Evolutionary conservation across 2,113 vertebrate genomes (phyloP), one percentile per base, ranked within the genome.

Genomic region (Trachemys scripta): DNA sequence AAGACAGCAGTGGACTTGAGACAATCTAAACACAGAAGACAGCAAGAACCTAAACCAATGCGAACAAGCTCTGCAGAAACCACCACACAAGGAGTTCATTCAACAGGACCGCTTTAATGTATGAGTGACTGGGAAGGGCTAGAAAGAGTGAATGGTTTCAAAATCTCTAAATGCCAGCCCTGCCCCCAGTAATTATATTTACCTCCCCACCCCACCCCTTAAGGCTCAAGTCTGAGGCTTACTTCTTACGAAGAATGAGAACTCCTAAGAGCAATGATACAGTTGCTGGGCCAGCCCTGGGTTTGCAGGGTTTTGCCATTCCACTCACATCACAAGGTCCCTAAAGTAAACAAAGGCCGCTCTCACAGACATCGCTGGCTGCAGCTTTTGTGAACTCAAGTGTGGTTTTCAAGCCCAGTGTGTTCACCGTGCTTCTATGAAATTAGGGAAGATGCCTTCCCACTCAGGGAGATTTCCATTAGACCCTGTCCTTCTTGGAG

Each of bases 171-270:
- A 84, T 2, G 38, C 13, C 91, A 88, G 78, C 65, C 82, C 89
- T 69, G 62, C 72, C 82, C 56, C 62, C 89, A 86, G 59, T 47
- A 84, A 88, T 59, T 2, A 53, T 35, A 88, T 13, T 65, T 62
- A 69, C 82, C 59, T 90, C 84, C 75, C n/a, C 69, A 51, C 59
- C 75, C 88, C 51, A 84, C 25, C 49, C 29, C 27, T 0, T 45
- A 93, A 94, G 82, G 90, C 84, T 95, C 85, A 96, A 90, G 82
- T 56, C 29, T 83, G 84, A 97, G 35, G 69, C 87, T 92, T 91
- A 81, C 69, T 75, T 89, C 25, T 82, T 53, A 76, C 42, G 91
- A 59, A 92, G 81, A 91, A 92, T 91, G 78, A 95, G 80, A 78
- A 95, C 90, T 93, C 94, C 83, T 76, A 86, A 82, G n/a, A 6